A percentile compares a stretch with the other conserved stretches of the same genome.
Conservation (phyloP, 2,797 vertebrate genomes). For the Coccyzus lansbergi region DNA sequence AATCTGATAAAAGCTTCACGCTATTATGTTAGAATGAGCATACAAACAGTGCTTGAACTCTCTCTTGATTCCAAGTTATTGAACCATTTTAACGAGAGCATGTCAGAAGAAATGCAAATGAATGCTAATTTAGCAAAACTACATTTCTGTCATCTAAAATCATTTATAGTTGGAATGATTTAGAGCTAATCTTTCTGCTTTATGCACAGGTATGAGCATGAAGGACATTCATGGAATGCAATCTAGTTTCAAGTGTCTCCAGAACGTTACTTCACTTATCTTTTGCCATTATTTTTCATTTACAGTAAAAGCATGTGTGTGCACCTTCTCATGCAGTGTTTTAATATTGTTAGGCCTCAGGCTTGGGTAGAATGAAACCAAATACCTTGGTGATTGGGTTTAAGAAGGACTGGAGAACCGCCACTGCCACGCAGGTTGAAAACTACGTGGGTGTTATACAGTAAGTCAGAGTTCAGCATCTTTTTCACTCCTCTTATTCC, state of each 20-base stretch:
- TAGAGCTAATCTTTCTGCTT: slow-evolving; percentile 78
- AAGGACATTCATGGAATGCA: slow-evolving; percentile 74
- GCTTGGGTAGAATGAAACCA: slow-evolving; percentile 94
- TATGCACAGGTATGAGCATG: slow-evolving; percentile 72
- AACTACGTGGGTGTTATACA: slow-evolving; percentile 93
- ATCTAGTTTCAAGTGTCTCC: slow-evolving; percentile 70
- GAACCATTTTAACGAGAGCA: slow-evolving; percentile 79
- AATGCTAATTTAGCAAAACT: slow-evolving; percentile 80
- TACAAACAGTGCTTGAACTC: slow-evolving; percentile 61
- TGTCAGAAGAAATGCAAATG: slow-evolving; percentile 83
- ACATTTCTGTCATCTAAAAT: slow-evolving; percentile 78
- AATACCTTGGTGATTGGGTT: slow-evolving; percentile 95
- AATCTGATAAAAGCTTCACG: slow-evolving; percentile 68
- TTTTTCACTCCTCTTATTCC: background rate
- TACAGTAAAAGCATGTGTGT: slow-evolving; percentile 29
- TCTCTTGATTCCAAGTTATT: slow-evolving; percentile 79
- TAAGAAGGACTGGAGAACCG: slow-evolving; percentile 90
- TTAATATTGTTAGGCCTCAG: slow-evolving; percentile 84
- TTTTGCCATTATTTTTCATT: slow-evolving; percentile 73
- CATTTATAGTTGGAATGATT: slow-evolving; percentile 77
- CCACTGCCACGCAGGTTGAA: slow-evolving; percentile 79
- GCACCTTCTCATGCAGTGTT: slow-evolving; percentile 63
- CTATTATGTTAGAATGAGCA: slow-evolving; percentile 64
- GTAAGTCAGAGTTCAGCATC: slow-evolving; percentile 82
- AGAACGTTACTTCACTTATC: slow-evolving; percentile 71